Evolutionary conservation across 2,113 vertebrate species (phyloP), one percentile per base, ranked within the genome.

Genomic region (Callocephalon fimbriatum): DNA sequence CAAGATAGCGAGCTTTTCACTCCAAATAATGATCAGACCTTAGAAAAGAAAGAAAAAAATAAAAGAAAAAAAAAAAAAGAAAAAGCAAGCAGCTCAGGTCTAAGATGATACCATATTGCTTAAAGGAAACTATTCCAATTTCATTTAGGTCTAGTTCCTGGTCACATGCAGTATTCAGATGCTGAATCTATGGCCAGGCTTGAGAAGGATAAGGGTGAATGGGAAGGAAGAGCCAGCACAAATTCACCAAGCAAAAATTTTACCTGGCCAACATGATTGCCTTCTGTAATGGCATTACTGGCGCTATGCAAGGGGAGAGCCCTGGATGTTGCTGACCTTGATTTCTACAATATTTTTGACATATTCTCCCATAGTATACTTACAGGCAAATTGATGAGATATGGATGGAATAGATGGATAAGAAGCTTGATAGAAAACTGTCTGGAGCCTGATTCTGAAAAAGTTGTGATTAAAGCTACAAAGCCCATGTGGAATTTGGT

Each of bases 21-120:
- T 71, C 18, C 38, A 48, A 79, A 48, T 51, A 54, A 61, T 54
- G 11, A 73, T 82, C 21, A 56, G 37, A 35, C 1, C 35, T 54
- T n/a, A 6, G 48, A 1, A 48, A 48, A 47, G 27, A 15, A 5
- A 4, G 7, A 1, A 3, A 1, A 12, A 7, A 16, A 17, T 23
- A 12, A 9, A 3, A 22, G 23, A 12, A 1, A 19, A 21, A 38
- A 37, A 27, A n/a, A 13, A 9, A 13, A 10, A 12, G 5, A 5
- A 11, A 42, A 22, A 44, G 17, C 12, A 54, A 25, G 2, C 5
- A 51, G 3, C 6, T 74, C 7, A 67, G 3, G 7, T 87, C 31
- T 61, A 75, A 45, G 53, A 51, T 0, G 6, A 22, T 42, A 32
- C 1, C 2, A 17, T 53, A 58, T 42, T 62, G 7, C 35, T 58